These are phyloP conservation scores for Pollenia angustigena DNA, from an alignment of 2,888 invertebrate genomes.

Conservation along the genomic window DNA sequence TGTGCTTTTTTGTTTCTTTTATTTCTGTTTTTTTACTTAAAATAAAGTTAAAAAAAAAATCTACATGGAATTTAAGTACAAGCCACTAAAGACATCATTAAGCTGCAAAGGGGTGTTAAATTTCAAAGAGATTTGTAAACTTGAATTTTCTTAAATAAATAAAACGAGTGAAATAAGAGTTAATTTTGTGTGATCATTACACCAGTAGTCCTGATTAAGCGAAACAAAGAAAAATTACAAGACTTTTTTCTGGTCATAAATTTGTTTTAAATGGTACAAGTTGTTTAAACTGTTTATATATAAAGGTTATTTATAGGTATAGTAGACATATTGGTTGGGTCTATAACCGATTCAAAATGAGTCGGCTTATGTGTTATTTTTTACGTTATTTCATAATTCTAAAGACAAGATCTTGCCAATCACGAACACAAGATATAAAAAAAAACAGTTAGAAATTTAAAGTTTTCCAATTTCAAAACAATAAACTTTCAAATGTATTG, in stretches of 20 bases:
- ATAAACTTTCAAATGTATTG: too few species aligned
- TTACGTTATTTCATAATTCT: too few species aligned
- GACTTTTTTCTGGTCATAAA: not conserved
- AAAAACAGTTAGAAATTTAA: too few species aligned
- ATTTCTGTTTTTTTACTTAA: not conserved
- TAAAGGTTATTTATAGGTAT: not conserved
- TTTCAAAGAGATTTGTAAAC: conserved; percentile 55
- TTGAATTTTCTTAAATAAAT: not conserved
- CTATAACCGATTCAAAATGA: too few species aligned
- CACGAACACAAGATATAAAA: too few species aligned
- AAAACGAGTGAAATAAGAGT: not conserved
- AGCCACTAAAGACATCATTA: conserved; percentile 58
- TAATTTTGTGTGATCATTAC: conserved; percentile 19
- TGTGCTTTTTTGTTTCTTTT: not conserved
- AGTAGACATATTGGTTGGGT: too few species aligned
- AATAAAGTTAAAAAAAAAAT: not conserved
- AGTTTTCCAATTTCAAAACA: too few species aligned
- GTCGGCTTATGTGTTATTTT: too few species aligned
- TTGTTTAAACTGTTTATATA: not conserved
- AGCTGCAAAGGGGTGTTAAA: conserved; percentile 52
- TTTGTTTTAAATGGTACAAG: not conserved
- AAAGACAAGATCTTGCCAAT: too few species aligned
- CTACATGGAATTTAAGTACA: not conserved
- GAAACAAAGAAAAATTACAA: not conserved
- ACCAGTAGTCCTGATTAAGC: conserved; percentile 10